Conservation (phyloP, 2,888 invertebrate genomes). For the Phorcus lineatus region DNA sequence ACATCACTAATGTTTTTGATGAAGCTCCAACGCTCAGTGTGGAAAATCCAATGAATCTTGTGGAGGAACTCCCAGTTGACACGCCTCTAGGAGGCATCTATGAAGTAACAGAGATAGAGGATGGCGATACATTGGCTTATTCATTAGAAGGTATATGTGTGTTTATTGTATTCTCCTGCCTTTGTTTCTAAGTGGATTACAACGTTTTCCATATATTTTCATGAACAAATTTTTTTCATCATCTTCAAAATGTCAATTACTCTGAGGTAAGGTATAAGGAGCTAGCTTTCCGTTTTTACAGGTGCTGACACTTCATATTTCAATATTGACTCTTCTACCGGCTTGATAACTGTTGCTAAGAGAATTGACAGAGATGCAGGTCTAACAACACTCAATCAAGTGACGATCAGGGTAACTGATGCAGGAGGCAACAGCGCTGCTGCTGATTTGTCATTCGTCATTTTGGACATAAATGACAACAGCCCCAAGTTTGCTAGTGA, state of each 20-base stretch:
- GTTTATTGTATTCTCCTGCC: no score
- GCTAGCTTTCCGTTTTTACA: no score
- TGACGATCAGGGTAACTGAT: background rate
- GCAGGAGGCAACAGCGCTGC: background rate
- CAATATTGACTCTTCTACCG: background rate
- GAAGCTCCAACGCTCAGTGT: slow-evolving; percentile 1
- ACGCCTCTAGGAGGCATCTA: background rate
- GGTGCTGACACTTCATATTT: background rate
- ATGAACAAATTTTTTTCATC: no score
- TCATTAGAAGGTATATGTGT: background rate
- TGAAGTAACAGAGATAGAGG: background rate
- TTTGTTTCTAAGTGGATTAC: no score
- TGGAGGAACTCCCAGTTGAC: background rate
- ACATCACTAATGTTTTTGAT: background rate
- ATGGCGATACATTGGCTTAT: background rate
- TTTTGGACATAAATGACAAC: slow-evolving; percentile 20
- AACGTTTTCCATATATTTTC: no score
- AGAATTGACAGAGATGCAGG: background rate
- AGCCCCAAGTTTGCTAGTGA: background rate
- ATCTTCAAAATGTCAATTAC: no score
- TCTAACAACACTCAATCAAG: background rate
- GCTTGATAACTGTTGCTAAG: background rate
- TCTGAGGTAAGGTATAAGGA: no score
- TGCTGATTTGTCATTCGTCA: background rate
- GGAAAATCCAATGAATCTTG: background rate